Evolutionary conservation across 1,140 invertebrate species (phyloP).

Genomic region (Epicauta chinensis): DNA sequence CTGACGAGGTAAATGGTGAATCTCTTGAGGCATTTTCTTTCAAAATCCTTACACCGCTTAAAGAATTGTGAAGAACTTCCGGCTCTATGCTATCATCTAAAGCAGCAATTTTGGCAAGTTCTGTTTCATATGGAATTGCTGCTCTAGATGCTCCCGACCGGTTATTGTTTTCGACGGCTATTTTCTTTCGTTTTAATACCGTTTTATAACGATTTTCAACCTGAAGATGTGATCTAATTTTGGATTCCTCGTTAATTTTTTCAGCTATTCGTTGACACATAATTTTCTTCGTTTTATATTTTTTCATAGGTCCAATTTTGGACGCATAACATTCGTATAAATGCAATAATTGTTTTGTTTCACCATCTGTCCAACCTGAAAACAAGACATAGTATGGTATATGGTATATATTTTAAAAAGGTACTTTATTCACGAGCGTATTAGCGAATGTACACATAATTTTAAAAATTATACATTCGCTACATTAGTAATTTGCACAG

Average conservation of each 20-base stretch:
- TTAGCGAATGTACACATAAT: too few species aligned
- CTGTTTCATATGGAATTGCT: not conserved
- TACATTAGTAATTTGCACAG: too few species aligned
- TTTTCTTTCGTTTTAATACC: conserved; percentile 7
- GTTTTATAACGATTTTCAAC: not conserved
- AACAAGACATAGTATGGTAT: too few species aligned
- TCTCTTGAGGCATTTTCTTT: too few species aligned
- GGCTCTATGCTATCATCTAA: not conserved
- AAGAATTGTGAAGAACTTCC: too few species aligned
- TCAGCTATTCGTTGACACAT: conserved; percentile 13
- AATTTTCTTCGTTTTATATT: conserved; percentile 15
- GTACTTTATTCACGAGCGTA: too few species aligned
- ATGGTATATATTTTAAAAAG: too few species aligned
- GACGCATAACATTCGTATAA: not conserved
- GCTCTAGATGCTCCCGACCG: too few species aligned
- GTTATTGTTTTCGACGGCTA: not conserved
- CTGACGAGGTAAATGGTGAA: too few species aligned
- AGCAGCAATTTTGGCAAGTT: not conserved
- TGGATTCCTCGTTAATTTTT: not conserved
- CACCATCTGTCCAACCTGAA: conserved; percentile 7
- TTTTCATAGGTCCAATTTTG: conserved; percentile 11
- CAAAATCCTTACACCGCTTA: too few species aligned
- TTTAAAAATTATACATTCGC: too few species aligned
- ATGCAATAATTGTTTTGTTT: conserved; percentile 10
- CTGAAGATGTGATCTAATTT: not conserved